Percentiles rank a stretch among this genome's conserved stretches.
phyloP scores from a whole-genome alignment of 2,113 vertebrate species.

The Pardalotus punctatus region DNA sequence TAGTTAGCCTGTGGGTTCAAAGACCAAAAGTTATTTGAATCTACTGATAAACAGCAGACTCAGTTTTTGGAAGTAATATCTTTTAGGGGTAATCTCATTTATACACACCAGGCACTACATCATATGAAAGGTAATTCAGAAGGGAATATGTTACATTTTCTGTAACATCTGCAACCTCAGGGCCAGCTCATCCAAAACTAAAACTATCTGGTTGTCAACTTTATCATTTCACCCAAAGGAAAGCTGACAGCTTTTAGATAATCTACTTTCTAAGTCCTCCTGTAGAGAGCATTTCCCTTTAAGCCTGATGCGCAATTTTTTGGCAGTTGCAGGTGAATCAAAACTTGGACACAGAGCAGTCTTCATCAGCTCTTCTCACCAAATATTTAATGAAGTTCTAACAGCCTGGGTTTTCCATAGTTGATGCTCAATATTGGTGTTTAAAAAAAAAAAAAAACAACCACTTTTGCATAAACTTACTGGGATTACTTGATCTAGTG shows the following conservation, averaged over 20 bases:
- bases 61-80: not conserved
- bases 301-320: accelerated
- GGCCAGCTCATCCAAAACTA: not conserved
- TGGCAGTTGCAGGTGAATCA: not conserved
- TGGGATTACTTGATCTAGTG: not conserved
- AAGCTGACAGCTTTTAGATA: not conserved
- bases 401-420: not conserved
- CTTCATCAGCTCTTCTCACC: not conserved
- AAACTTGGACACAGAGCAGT: not conserved
- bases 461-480: not conserved
- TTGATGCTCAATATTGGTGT: accelerated
- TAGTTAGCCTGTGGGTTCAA: not conserved
- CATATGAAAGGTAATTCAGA: not conserved
- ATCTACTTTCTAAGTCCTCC: not conserved
- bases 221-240: not conserved
- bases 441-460: not conserved
- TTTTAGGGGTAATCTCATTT: not conserved
- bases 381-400: not conserved
- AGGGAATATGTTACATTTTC: not conserved
- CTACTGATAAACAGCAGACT: not conserved
- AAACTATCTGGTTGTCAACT: not conserved
- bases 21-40: not conserved
- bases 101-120: not conserved
- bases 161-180: not conserved
- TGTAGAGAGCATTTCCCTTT: not conserved